Conservation (phyloP, 2,797 vertebrate species). For the Euthynnus affinis region DNA sequence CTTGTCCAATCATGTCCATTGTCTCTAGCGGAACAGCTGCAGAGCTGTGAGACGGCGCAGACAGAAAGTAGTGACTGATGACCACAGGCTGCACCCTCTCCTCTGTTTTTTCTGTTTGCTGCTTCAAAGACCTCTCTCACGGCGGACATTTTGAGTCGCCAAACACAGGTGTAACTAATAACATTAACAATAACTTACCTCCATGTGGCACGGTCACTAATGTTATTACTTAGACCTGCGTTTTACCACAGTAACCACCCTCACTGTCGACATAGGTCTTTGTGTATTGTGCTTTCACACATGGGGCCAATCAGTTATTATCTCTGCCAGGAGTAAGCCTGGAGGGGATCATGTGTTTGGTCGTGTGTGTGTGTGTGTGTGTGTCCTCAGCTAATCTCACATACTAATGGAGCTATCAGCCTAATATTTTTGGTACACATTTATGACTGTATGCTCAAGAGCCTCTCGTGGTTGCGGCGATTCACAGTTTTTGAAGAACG, state of each 20-base stretch:
- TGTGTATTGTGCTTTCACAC: not conserved
- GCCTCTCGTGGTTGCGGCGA: no score
- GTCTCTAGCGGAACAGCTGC: conserved; percentile 69
- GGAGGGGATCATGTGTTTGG: no score
- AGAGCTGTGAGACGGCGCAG: conserved; percentile 42
- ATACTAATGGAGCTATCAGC: no score
- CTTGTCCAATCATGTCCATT: conserved; percentile 54
- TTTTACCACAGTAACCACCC: not conserved
- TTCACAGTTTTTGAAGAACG: no score
- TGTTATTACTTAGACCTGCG: not conserved
- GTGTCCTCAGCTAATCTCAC: no score
- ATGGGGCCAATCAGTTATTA: not conserved
- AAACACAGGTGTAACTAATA: conserved; percentile 17
- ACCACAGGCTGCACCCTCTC: conserved; percentile 15
- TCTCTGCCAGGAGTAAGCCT: no score
- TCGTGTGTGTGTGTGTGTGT: no score
- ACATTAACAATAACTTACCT: not conserved
- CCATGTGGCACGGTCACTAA: conserved; percentile 13
- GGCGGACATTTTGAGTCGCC: not conserved
- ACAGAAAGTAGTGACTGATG: conserved; percentile 53
- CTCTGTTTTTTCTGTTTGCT: conserved; percentile 14
- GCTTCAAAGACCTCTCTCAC: conserved; percentile 21
- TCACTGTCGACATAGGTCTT: not conserved
- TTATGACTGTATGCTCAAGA: no score
- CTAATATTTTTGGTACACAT: no score